Evolutionary conservation across 2,113 vertebrate species (phyloP).

Genomic region (Marcusenius ussheri): DNA sequence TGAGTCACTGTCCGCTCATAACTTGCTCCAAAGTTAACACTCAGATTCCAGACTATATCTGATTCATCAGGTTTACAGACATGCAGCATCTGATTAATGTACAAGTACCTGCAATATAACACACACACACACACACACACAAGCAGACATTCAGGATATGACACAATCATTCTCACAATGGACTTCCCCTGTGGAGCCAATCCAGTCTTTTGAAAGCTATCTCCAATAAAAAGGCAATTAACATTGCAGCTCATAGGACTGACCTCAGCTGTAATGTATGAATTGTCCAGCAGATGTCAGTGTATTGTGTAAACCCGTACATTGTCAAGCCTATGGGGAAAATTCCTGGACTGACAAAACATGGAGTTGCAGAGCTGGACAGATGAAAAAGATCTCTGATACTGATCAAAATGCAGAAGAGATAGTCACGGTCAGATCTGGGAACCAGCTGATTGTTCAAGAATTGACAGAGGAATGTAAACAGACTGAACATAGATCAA

Average conservation of each 20-base stretch:
- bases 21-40: constrained; percentile 30
- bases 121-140: background rate
- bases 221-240: constrained; percentile 14
- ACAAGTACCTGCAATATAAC: background rate
- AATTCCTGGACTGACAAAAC: constrained; percentile 7
- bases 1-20: constrained; percentile 46
- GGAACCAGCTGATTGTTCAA: background rate
- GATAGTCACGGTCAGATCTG: background rate
- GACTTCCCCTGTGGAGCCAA: background rate
- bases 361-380: constrained; percentile 13
- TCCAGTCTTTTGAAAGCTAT: background rate
- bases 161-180: background rate
- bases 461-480: background rate
- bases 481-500: constrained; percentile 14
- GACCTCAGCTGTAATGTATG: constrained; percentile 29
- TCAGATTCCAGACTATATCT: constrained; percentile 10
- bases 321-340: background rate
- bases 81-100: background rate
- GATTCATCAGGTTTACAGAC: background rate
- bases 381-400: background rate
- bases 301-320: constrained; percentile 11
- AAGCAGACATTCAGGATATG: background rate
- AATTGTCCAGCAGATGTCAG: constrained; percentile 47
- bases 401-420: constrained; percentile 1
- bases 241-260: background rate